phyloP scores from a whole-genome alignment of 1,140 invertebrate genomes.

The Diorhabda sublineata region DNA sequence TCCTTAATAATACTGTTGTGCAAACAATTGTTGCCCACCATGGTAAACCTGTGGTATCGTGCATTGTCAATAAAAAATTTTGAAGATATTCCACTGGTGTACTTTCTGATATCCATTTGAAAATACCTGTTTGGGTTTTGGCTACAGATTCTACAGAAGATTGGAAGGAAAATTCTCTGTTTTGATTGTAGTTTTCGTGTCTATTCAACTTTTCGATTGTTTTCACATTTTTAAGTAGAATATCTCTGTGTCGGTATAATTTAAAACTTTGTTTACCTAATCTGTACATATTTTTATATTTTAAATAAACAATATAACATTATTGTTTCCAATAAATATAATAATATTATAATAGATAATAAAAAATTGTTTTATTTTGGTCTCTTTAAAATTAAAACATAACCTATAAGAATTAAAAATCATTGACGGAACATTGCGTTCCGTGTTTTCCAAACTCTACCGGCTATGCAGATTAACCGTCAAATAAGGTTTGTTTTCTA shows the following conservation, averaged over 20 bases:
- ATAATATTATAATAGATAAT: too few species aligned
- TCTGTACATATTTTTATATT: background rate
- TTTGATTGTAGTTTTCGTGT: slow-evolving; percentile 12
- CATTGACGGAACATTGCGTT: too few species aligned
- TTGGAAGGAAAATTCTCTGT: slow-evolving; percentile 47
- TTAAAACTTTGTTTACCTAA: slow-evolving; percentile 11
- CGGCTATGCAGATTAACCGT: too few species aligned
- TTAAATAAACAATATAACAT: too few species aligned
- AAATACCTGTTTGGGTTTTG: slow-evolving; percentile 51
- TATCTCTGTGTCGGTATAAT: background rate
- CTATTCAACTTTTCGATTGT: background rate
- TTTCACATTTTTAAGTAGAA: background rate
- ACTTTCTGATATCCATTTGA: slow-evolving; percentile 60
- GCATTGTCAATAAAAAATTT: slow-evolving; percentile 61
- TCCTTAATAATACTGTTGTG: slow-evolving; percentile 63
- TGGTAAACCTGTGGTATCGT: slow-evolving; percentile 67
- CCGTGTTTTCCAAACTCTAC: too few species aligned
- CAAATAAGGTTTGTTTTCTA: too few species aligned
- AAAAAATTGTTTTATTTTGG: too few species aligned
- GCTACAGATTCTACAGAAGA: slow-evolving; percentile 48
- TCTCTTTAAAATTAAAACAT: too few species aligned
- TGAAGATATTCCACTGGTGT: slow-evolving; percentile 61
- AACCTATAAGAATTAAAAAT: too few species aligned
- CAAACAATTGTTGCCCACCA: slow-evolving; percentile 80
- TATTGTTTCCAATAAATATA: too few species aligned